Base-by-base conservation (phyloP, 2,113 vertebrate species). In the Bubo blakistoni region DNA sequence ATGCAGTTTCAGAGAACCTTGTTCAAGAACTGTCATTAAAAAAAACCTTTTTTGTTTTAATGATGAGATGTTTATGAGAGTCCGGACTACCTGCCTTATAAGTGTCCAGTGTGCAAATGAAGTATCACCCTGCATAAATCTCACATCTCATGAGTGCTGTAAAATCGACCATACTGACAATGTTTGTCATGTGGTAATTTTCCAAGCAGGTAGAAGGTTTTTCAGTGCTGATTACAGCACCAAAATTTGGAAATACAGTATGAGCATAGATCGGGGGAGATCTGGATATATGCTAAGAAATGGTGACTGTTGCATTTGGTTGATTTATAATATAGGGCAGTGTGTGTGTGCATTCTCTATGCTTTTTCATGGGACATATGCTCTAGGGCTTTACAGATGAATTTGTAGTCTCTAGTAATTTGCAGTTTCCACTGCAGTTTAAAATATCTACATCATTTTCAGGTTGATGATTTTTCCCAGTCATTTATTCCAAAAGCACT, bases 21-120 rank as follows among this genome's bases (percentile, higher is more conserved):
- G 52, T 49, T 95, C 47, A 63, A 92, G 95, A 95, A 46, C 77
- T 95, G 69, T 70, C 74, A 42, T 97, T 96, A 72, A 86, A 96
- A 96, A n/a, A 58, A 22, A 27, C 5, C 7, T 67, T 24, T 52
- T 95, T 96, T 94, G 71, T 96, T 97, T 97, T 95, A 96, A 76
- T 95, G 85, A 73, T 78, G 46, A 78, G 66, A 16, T 85, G 66
- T 95, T 96, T 95, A 87, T 97, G 97, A 92, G 82, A 96, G 89
- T 86, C 86, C 95, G 82, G 67, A 71, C 86, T 95, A 51, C 90
- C 91, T 94, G 76, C 88, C 85, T 91, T 80, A 2, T 46, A 91
- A 96, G 88, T 88, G 92, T 76, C 94, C 95, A 54, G 89, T 80
- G 95, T 72, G 94, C 92, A 95, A 80, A 94, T 92, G 89, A 97